phyloP scores from a whole-genome alignment of 2,888 invertebrate genomes.

The Cataglyphis livida region DNA sequence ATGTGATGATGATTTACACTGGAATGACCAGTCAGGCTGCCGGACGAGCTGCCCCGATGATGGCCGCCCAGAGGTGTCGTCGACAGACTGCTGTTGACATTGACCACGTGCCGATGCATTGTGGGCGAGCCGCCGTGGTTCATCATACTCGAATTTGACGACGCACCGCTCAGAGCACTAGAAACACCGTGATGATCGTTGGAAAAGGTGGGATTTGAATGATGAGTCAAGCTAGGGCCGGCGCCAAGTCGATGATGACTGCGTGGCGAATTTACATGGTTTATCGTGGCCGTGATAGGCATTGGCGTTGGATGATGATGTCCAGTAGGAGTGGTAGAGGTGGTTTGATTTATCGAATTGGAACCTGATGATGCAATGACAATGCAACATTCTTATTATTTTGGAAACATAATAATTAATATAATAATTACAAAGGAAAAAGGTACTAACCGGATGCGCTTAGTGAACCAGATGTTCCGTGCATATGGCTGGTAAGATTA shows the following conservation, averaged over 20 bases:
- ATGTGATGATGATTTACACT: constrained; percentile 78
- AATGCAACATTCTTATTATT: not conserved
- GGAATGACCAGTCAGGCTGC: constrained; percentile 74
- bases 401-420: not conserved
- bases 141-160: constrained; percentile 79
- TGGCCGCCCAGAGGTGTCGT: constrained; percentile 76
- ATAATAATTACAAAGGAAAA: not conserved
- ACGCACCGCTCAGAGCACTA: constrained; percentile 76
- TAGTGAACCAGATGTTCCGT: constrained; percentile 61
- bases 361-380: constrained; percentile 23
- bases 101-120: constrained; percentile 71
- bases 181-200: constrained; percentile 73
- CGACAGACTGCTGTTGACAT: constrained; percentile 73
- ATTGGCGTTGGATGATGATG: constrained; percentile 67
- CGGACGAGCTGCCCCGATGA: constrained; percentile 77
- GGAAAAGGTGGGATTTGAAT: constrained; percentile 62
- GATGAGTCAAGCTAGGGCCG: constrained; percentile 50
- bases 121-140: constrained; percentile 77
- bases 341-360: constrained; percentile 57
- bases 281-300: constrained; percentile 56
- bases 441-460: constrained; percentile 38
- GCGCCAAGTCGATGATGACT: constrained; percentile 65
- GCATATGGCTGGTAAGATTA: constrained; percentile 63
- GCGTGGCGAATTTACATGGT: constrained; percentile 65
- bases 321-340: constrained; percentile 41